Evolutionary conservation across 2,797 vertebrate species (phyloP).

Genomic region (Sebastes umbrosus): DNA sequence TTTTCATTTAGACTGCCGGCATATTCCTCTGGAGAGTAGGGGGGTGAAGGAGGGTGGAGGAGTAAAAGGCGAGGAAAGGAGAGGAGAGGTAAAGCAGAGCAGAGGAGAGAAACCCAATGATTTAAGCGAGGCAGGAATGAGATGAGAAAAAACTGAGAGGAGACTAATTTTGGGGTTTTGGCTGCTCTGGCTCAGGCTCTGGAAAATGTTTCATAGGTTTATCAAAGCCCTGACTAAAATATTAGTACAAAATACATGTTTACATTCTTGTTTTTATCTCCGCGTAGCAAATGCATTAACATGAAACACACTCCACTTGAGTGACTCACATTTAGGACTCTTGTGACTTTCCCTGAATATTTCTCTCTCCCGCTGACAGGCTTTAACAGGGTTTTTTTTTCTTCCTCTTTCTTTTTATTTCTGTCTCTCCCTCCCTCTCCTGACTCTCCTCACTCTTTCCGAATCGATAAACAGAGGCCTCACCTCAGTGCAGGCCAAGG

Average conservation of each 20-base stretch:
- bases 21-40: constrained; percentile 60
- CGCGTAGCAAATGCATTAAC: constrained; percentile 17
- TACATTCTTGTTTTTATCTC: constrained; percentile 61
- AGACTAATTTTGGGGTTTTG: constrained; percentile 38
- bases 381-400: neutral
- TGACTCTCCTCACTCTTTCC: constrained; percentile 60
- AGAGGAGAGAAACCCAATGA: constrained; percentile 36
- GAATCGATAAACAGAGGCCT: constrained; percentile 83
- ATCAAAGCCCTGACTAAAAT: constrained; percentile 48
- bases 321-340: constrained; percentile 22
- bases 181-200: constrained; percentile 38
- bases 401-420: neutral
- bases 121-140: constrained; percentile 29
- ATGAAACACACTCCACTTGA: constrained; percentile 26
- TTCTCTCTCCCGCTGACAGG: constrained; percentile 29
- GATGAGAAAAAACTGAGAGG: constrained; percentile 14
- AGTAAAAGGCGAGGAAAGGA: constrained; percentile 56
- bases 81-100: constrained; percentile 46
- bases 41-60: constrained; percentile 14
- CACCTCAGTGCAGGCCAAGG: constrained; percentile 81
- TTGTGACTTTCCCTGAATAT: constrained; percentile 11
- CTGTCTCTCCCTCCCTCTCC: constrained; percentile 40
- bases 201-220: constrained; percentile 65
- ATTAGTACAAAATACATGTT: constrained; percentile 57
- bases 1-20: constrained; percentile 75